Evolutionary conservation across 2,888 invertebrate species (phyloP), one percentile per base, ranked within the genome.

Genomic region (Halictus quadricinctus): DNA sequence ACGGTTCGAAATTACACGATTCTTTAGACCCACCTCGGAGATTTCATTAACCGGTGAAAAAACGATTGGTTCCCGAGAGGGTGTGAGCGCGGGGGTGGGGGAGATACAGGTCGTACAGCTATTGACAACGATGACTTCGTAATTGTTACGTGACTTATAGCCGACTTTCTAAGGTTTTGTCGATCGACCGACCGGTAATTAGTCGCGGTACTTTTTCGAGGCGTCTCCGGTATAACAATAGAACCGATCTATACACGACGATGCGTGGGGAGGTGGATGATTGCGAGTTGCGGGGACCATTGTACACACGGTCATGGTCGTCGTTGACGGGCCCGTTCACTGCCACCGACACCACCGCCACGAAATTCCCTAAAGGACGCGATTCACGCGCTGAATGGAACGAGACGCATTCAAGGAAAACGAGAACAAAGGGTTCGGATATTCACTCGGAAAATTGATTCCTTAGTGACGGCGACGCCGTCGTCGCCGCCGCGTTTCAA

Each of bases 281-380:
- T 95, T 95, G 90, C 88, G 94, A 91, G 95, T 95, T 95, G 90
- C 88, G 94, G 91, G 95, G 95, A 88, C 93, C 92, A 93, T 95
- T 95, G 96, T 95, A 95, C 95, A 95, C 95, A 93, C 95, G 95
- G 96, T 95, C 95, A 95, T 95, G 95, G 95, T 95, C 95, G 95
- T 95, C 95, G 95, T 95, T 95, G 95, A 75, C 85, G 74, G 76
- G 76, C 95, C 95, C 95, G 95, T 95, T 95, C 95, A 95, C 95
- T 95, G 95, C 95, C 95, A 95, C 54, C 80, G 83, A 80, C 74
- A 75, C 95, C 95, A 85, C 84, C 95, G 95, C 95, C 77, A 88
- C 88, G 81, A 87, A 83, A 88, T 86, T 85, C 87, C 83, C 87
- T 83, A 91, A 90, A 88, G 86, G 87, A 83, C 90, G 82, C 90